Conservation (phyloP, 2,113 vertebrate species). For the Crotalus viridis region DNA sequence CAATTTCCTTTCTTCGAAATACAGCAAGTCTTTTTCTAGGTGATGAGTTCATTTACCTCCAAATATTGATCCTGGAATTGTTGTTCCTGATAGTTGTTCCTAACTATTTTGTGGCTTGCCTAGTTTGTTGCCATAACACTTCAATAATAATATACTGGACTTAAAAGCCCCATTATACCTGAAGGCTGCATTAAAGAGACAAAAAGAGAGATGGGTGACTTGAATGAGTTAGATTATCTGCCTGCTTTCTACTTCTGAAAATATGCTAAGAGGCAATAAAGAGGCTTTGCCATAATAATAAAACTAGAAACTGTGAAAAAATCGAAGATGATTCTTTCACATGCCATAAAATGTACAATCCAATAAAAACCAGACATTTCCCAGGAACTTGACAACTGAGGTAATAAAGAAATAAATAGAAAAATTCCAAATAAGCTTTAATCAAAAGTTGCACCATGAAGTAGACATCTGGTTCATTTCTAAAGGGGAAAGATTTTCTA, state of each 20-base stretch:
- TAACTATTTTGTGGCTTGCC: not conserved
- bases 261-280: constrained; percentile 58
- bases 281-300: constrained; percentile 48
- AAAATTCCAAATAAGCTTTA: constrained; percentile 54
- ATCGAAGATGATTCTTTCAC: constrained; percentile 54
- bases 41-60: not conserved
- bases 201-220: not conserved
- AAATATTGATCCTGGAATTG: not conserved
- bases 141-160: not conserved
- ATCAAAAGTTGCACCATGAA: constrained; percentile 44
- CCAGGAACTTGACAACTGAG: constrained; percentile 45
- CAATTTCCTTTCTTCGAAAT: constrained; percentile 26
- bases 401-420: constrained; percentile 51
- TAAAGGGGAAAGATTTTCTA: constrained; percentile 12
- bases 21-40: not conserved
- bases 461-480: constrained; percentile 41
- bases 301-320: constrained; percentile 55
- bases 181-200: constrained; percentile 20
- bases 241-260: constrained; percentile 23
- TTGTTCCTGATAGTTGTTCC: constrained; percentile 17
- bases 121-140: constrained; percentile 3
- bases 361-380: constrained; percentile 50
- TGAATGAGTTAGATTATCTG: not conserved
- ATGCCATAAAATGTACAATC: constrained; percentile 43
- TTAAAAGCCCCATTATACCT: constrained; percentile 20